Conservation (phyloP, 2,888 invertebrate genomes). For the Carterocephalus palaemon region DNA sequence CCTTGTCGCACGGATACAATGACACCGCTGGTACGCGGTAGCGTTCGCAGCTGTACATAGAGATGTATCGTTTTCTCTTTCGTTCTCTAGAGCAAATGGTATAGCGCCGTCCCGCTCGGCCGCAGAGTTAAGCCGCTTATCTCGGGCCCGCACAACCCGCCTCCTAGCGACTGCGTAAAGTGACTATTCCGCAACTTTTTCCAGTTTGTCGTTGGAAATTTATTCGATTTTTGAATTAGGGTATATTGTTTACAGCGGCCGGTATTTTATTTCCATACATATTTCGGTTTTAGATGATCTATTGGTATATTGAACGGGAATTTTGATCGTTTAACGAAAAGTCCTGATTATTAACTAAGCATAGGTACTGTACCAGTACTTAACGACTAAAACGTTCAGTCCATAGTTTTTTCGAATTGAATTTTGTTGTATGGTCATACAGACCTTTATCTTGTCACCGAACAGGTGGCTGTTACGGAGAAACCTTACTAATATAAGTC, state of each 20-base stretch:
- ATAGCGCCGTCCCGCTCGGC: slow-evolving; percentile 50
- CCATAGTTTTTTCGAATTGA: no score
- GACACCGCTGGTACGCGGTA: slow-evolving; percentile 58
- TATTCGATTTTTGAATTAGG: slow-evolving; percentile 24
- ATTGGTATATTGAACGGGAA: no score
- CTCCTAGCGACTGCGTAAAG: slow-evolving; percentile 62
- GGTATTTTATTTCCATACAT: slow-evolving; percentile 4
- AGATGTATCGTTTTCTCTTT: slow-evolving; percentile 51
- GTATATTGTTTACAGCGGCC: slow-evolving; percentile 5
- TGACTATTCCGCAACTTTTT: slow-evolving; percentile 59
- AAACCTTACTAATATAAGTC: no score
- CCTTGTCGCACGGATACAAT: slow-evolving; percentile 42
- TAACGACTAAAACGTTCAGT: no score
- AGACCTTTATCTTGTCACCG: no score
- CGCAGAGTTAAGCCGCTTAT: slow-evolving; percentile 78
- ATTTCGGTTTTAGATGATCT: background rate
- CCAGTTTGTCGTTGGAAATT: slow-evolving; percentile 24
- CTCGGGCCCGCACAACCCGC: slow-evolving; percentile 68
- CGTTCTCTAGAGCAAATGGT: slow-evolving; percentile 24
- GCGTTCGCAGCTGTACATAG: slow-evolving; percentile 71
- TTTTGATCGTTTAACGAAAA: no score
- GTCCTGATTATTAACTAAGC: no score
- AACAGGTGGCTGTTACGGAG: no score
- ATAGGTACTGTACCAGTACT: no score
- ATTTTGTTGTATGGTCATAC: no score